phyloP scores from a whole-genome alignment of 2,888 invertebrate species.

The Caenorhabditis sp. region DNA sequence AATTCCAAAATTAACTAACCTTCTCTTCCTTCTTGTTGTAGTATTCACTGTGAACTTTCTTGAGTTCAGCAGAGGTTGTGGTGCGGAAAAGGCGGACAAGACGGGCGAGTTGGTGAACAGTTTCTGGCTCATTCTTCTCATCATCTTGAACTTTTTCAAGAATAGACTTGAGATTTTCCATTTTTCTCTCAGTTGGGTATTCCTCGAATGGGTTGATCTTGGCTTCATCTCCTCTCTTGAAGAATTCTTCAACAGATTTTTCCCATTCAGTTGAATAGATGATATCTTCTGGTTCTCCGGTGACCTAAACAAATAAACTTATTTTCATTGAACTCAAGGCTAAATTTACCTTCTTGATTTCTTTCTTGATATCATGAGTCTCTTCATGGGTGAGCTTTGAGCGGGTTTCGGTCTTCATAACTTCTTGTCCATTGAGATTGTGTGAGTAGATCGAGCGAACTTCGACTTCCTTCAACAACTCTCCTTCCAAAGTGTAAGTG shows the following conservation, averaged over 20 bases:
- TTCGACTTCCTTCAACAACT: slow-evolving; percentile 39
- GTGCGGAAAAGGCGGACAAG: slow-evolving; percentile 52
- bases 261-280: slow-evolving; percentile 52
- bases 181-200: slow-evolving; percentile 24
- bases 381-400: slow-evolving; percentile 29
- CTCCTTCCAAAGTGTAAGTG: slow-evolving; percentile 36
- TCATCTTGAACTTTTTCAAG: slow-evolving; percentile 14
- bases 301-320: neutral
- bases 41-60: slow-evolving; percentile 22
- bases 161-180: slow-evolving; percentile 16
- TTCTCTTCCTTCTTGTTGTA: slow-evolving; percentile 16
- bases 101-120: slow-evolving; percentile 40
- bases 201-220: slow-evolving; percentile 9
- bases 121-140: slow-evolving; percentile 30
- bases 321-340: neutral
- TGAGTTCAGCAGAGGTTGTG: slow-evolving; percentile 24
- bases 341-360: slow-evolving; percentile 25
- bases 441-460: slow-evolving; percentile 38
- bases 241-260: slow-evolving; percentile 51
- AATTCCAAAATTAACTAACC: slow-evolving; percentile 31
- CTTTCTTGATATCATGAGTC: slow-evolving; percentile 24
- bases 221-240: slow-evolving; percentile 49
- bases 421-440: slow-evolving; percentile 31
- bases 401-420: slow-evolving; percentile 38
- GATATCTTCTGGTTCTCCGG: slow-evolving; percentile 42